These are phyloP conservation scores for Diabrotica virgifera DNA, from an alignment of 1,140 invertebrate genomes.

Conservation along the genomic window DNA sequence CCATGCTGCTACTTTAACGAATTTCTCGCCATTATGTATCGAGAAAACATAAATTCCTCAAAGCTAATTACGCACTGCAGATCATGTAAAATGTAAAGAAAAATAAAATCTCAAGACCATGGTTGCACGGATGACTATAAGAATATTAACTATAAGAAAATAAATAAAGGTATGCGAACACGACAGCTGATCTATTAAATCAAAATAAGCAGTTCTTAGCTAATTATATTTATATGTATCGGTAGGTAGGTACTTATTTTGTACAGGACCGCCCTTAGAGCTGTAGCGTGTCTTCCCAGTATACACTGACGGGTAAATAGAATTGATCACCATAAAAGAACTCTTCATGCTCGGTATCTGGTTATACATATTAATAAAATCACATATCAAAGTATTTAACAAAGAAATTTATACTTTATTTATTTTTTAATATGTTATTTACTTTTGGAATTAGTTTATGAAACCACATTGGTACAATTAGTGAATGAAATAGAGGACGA, in stretches of 20 bases:
- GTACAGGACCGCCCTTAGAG: too few relatives aligned
- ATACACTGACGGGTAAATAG: too few relatives aligned
- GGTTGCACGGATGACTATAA: not conserved
- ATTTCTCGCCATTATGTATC: constrained; percentile 18
- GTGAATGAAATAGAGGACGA: too few relatives aligned
- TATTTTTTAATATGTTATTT: too few relatives aligned
- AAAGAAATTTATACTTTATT: too few relatives aligned
- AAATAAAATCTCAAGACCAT: not conserved
- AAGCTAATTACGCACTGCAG: constrained; percentile 12
- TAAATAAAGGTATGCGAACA: constrained; percentile 12
- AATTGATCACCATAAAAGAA: too few relatives aligned
- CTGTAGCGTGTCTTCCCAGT: too few relatives aligned
- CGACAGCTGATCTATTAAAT: constrained; percentile 12
- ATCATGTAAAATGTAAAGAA: not conserved
- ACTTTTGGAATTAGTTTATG: too few relatives aligned
- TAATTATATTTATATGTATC: constrained; percentile 10
- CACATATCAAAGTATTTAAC: too few relatives aligned
- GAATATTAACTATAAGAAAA: constrained; percentile 7
- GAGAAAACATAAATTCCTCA: constrained; percentile 17
- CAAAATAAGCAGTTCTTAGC: constrained; percentile 9
- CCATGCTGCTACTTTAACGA: constrained; percentile 14
- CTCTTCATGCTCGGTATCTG: too few relatives aligned
- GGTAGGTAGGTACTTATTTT: constrained; percentile 9
- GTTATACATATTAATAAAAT: too few relatives aligned
- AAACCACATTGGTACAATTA: too few relatives aligned